phyloP scores from a whole-genome alignment of 2,113 vertebrate species.

The Sinocyclocheilus anshuiensis region DNA sequence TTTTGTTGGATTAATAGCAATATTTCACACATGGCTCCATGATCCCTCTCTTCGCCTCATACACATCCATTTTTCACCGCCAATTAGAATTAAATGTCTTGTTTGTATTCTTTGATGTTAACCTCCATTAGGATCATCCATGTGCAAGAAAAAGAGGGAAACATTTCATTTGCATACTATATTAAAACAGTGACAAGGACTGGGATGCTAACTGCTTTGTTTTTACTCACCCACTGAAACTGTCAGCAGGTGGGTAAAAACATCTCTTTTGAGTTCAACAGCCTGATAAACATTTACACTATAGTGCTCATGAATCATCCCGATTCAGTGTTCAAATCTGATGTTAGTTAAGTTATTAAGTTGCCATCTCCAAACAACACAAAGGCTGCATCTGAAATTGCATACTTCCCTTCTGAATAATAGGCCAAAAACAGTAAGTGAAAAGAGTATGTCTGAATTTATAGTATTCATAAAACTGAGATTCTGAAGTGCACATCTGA shows the following conservation, averaged over 20 bases:
- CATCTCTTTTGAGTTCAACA: background rate
- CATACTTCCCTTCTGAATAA: too few species aligned
- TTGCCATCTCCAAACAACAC: too few species aligned
- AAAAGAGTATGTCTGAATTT: too few species aligned
- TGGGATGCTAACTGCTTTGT: slow-evolving; percentile 75
- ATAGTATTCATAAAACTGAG: too few species aligned
- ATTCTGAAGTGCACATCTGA: too few species aligned
- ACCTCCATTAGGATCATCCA: slow-evolving; percentile 57
- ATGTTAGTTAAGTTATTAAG: background rate
- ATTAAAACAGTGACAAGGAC: slow-evolving; percentile 66
- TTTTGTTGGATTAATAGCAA: background rate
- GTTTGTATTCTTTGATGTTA: slow-evolving; percentile 71
- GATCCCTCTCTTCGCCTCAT: background rate
- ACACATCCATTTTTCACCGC: slow-evolving; percentile 40
- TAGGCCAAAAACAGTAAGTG: too few species aligned
- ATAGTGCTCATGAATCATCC: background rate
- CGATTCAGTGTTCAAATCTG: background rate
- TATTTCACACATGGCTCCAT: background rate
- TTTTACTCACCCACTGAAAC: slow-evolving; percentile 66
- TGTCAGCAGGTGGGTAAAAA: slow-evolving; percentile 47
- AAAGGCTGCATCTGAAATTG: too few species aligned
- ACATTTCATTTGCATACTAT: slow-evolving; percentile 70
- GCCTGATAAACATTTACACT: slow-evolving; percentile 2
- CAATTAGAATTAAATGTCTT: slow-evolving; percentile 69
- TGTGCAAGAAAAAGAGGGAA: slow-evolving; percentile 57